phyloP scores from a whole-genome alignment of 2,797 vertebrate genomes.

The Sebastolobus alascanus region DNA sequence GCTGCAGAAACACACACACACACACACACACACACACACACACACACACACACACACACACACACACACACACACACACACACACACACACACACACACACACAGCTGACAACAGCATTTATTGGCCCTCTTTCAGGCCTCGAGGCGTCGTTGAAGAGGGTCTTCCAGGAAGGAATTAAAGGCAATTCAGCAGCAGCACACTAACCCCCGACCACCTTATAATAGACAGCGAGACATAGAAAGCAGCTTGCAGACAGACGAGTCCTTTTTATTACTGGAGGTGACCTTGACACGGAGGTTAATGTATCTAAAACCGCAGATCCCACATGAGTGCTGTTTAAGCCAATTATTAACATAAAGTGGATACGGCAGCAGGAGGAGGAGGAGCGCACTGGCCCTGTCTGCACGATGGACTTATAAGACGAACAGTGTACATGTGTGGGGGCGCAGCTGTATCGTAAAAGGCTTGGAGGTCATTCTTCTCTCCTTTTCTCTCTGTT shows the following conservation, averaged over 20 bases:
- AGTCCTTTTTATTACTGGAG: slow-evolving; percentile 53
- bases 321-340: slow-evolving; percentile 28
- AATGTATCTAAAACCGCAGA: slow-evolving; percentile 58
- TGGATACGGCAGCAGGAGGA: slow-evolving; percentile 37
- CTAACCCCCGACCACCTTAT: slow-evolving; percentile 8
- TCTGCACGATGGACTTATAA: slow-evolving; percentile 27
- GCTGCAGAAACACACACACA: slow-evolving; percentile 25
- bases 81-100: slow-evolving; percentile 3
- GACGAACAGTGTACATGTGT: not conserved
- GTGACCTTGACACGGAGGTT: slow-evolving; percentile 63
- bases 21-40: slow-evolving; percentile 1
- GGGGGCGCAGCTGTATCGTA: slow-evolving; percentile 33
- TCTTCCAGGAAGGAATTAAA: slow-evolving; percentile 57
- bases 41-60: slow-evolving; percentile 5
- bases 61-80: slow-evolving; percentile 20
- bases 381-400: slow-evolving; percentile 17
- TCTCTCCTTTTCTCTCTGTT: slow-evolving; percentile 18
- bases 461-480: slow-evolving; percentile 9
- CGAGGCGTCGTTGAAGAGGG: slow-evolving; percentile 20
- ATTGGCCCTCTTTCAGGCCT: slow-evolving; percentile 33
- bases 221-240: slow-evolving; percentile 28
- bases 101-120: slow-evolving; percentile 32
- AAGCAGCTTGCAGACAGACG: slow-evolving; percentile 57
- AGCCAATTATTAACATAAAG: slow-evolving; percentile 64
- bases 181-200: slow-evolving; percentile 36